phyloP scores from a whole-genome alignment of 2,888 invertebrate genomes.

The Cancer borealis region DNA sequence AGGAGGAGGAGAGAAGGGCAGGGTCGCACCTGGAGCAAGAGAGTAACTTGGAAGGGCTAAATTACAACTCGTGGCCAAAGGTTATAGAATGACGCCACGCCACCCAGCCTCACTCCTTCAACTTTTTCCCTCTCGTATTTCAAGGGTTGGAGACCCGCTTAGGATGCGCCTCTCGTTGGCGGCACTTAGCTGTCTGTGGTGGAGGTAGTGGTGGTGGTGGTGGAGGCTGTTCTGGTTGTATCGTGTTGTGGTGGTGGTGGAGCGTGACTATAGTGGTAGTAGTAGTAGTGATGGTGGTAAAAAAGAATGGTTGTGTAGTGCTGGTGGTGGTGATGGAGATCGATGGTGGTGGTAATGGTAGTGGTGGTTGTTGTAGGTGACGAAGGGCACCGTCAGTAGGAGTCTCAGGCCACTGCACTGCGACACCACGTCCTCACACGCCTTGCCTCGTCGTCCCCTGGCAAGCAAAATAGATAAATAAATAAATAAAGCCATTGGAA shows the following conservation, averaged over 20 bases:
- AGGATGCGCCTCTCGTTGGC: background rate
- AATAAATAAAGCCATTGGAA: background rate
- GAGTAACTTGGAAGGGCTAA: constrained; percentile 57
- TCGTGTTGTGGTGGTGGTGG: background rate
- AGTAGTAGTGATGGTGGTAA: background rate
- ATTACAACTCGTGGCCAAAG: constrained; percentile 55
- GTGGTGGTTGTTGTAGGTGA: background rate
- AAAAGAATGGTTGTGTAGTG: background rate
- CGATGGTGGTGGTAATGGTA: constrained; percentile 16
- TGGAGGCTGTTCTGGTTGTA: background rate
- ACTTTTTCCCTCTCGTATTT: constrained; percentile 51
- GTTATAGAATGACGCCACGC: constrained; percentile 58
- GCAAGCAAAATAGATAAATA: background rate
- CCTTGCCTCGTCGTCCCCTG: background rate
- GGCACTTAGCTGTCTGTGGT: background rate
- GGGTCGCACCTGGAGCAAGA: constrained; percentile 13
- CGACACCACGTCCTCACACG: background rate
- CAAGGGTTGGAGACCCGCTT: background rate
- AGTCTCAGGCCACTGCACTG: background rate
- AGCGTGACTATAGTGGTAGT: background rate
- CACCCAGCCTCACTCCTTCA: constrained; percentile 42
- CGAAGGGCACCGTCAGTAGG: background rate
- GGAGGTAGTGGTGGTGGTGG: background rate
- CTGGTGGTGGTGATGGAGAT: background rate
- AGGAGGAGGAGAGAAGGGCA: background rate